Evolutionary conservation across 2,888 invertebrate species (phyloP).

Genomic region (Leptinotarsa tumamoca): DNA sequence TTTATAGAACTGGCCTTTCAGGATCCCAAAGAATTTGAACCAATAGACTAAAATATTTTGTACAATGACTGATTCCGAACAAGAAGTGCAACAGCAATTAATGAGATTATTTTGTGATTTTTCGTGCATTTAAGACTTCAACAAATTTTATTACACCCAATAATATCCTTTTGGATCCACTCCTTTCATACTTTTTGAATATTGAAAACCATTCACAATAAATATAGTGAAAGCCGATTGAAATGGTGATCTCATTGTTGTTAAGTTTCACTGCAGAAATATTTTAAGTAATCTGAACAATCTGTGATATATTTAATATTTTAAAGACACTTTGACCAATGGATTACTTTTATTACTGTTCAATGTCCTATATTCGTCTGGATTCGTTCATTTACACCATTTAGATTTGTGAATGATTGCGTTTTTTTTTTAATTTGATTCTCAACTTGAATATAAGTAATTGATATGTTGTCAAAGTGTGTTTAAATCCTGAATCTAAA

Average conservation of each 20-base stretch:
- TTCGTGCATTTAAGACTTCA: slow-evolving; percentile 1
- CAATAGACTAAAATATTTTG: slow-evolving; percentile 40
- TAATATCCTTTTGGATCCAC: background rate
- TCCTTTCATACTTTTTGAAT: no score
- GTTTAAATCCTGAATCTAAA: slow-evolving; percentile 4
- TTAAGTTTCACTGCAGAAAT: slow-evolving; percentile 36
- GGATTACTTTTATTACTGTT: slow-evolving; percentile 6
- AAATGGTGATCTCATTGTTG: slow-evolving; percentile 31
- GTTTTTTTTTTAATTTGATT: background rate
- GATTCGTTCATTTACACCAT: background rate
- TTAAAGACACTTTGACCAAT: slow-evolving; percentile 32
- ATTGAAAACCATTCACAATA: background rate
- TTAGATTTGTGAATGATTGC: background rate
- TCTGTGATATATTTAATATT: slow-evolving; percentile 41
- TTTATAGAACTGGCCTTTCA: slow-evolving; percentile 46
- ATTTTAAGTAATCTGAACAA: slow-evolving; percentile 39
- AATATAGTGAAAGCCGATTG: slow-evolving; percentile 23
- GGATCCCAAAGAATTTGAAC: slow-evolving; percentile 47
- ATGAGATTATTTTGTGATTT: slow-evolving; percentile 31
- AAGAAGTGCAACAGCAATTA: slow-evolving; percentile 31
- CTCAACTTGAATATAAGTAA: background rate
- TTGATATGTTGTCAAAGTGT: slow-evolving; percentile 23
- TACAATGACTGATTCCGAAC: slow-evolving; percentile 38
- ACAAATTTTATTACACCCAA: background rate
- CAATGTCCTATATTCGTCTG: background rate